A percentile compares a stretch with the other conserved stretches of the same genome.
These are phyloP conservation scores for Coenonympha arcania DNA, from an alignment of 2,888 invertebrate species.

Conservation along the genomic window DNA sequence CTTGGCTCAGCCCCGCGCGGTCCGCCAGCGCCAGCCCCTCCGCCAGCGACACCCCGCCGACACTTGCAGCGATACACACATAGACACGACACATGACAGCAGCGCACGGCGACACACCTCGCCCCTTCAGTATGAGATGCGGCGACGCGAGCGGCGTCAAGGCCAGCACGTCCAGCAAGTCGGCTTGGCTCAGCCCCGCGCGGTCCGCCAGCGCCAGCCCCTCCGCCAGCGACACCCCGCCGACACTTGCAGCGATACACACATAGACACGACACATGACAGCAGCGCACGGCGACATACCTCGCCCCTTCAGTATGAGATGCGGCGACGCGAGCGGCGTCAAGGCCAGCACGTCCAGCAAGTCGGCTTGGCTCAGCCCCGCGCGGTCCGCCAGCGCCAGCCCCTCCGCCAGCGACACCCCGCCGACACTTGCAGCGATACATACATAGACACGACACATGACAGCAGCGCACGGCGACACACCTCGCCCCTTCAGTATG, in stretches of 20 bases:
- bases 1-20: too few species aligned
- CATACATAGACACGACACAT: too few species aligned
- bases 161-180: constrained; percentile 5
- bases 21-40: too few species aligned
- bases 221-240: too few species aligned
- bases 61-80: too few species aligned
- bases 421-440: too few species aligned
- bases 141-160: constrained; percentile 7
- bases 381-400: constrained; percentile 94
- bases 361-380: constrained; percentile 90
- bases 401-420: constrained; percentile 95
- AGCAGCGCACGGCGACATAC: too few species aligned
- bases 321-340: constrained; percentile 88
- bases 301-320: constrained; percentile 85
- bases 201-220: constrained; percentile 4
- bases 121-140: constrained; percentile 6
- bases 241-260: too few species aligned
- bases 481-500: constrained; percentile 39
- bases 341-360: constrained; percentile 89
- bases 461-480: too few species aligned
- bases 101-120: constrained; percentile 1
- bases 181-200: constrained; percentile 8
- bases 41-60: too few species aligned
- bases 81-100: too few species aligned
- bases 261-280: too few species aligned